Evolutionary conservation across 2,888 invertebrate species (phyloP).

Genomic region (Cabera pusaria): DNA sequence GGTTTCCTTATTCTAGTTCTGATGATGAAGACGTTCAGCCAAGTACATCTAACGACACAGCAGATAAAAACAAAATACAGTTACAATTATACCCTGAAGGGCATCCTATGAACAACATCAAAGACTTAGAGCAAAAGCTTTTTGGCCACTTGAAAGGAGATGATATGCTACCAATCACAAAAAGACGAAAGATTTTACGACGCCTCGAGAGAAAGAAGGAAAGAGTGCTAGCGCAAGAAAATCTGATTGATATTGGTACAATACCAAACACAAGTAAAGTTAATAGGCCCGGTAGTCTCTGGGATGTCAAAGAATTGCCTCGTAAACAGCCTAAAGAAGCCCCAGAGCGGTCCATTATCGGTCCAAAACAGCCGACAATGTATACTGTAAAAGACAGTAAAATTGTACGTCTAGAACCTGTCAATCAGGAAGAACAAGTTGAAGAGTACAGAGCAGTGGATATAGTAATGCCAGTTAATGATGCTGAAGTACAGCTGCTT

Average conservation of each 20-base stretch:
- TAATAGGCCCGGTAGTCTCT: conserved; percentile 56
- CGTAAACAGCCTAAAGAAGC: conserved; percentile 18
- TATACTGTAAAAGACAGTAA: conserved; percentile 79
- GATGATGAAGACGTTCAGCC: conserved; percentile 38
- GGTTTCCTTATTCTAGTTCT: conserved; percentile 21
- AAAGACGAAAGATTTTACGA: conserved; percentile 71
- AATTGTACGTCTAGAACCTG: conserved; percentile 69
- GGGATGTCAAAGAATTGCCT: conserved; percentile 70
- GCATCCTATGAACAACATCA: conserved; percentile 81
- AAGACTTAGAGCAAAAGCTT: conserved; percentile 71
- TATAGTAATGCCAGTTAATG: conserved; percentile 61
- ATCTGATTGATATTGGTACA: conserved; percentile 32
- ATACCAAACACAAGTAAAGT: conserved; percentile 33
- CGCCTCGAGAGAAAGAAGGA: conserved; percentile 70
- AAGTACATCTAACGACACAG: conserved; percentile 37
- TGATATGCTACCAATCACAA: conserved; percentile 64
- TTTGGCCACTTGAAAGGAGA: conserved; percentile 71
- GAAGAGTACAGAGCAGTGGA: conserved; percentile 59
- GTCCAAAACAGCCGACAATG: conserved; percentile 41
- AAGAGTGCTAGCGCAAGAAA: conserved; percentile 48
- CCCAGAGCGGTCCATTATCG: conserved; percentile 16
- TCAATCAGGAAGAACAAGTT: conserved; percentile 27
- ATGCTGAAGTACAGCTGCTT: conserved; percentile 60
- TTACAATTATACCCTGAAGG: conserved; percentile 57
- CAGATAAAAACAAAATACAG: conserved; percentile 42